Percentiles rank a stretch among this genome's conserved stretches.
Evolutionary conservation across 2,113 vertebrate genomes (phyloP).

Genomic region (Eidolon helvum): DNA sequence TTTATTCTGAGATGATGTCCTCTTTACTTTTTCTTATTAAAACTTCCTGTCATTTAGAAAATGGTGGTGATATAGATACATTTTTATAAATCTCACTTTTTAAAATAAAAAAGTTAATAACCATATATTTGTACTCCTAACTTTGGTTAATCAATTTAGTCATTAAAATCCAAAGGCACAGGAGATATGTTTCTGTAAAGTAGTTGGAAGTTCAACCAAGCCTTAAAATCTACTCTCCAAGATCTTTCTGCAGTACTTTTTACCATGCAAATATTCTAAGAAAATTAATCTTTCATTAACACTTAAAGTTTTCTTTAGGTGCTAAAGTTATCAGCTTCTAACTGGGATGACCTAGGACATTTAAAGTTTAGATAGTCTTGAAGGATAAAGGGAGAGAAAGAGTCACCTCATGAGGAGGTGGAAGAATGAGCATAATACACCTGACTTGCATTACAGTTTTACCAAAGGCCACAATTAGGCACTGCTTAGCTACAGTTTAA

Average conservation of each 20-base stretch:
- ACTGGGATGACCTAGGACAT: neutral
- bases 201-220: neutral
- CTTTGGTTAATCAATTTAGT: neutral
- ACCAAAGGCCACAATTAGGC: neutral
- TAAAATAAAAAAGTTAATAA: neutral
- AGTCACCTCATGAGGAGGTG: neutral
- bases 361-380: neutral
- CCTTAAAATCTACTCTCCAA: neutral
- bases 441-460: neutral
- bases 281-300: conserved; percentile 34
- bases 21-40: neutral
- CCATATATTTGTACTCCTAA: neutral
- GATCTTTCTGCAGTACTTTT: neutral
- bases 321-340: neutral
- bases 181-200: neutral
- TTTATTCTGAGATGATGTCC: neutral
- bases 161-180: neutral
- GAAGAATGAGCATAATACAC: neutral
- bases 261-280: conserved; percentile 23
- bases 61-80: neutral
- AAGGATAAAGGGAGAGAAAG: neutral
- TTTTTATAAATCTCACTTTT: neutral
- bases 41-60: neutral
- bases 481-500: neutral
- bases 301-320: neutral